A percentile compares a stretch with the other conserved stretches of the same genome.
Evolutionary conservation across 2,797 vertebrate species (phyloP).

Genomic region (Remorina albescens): DNA sequence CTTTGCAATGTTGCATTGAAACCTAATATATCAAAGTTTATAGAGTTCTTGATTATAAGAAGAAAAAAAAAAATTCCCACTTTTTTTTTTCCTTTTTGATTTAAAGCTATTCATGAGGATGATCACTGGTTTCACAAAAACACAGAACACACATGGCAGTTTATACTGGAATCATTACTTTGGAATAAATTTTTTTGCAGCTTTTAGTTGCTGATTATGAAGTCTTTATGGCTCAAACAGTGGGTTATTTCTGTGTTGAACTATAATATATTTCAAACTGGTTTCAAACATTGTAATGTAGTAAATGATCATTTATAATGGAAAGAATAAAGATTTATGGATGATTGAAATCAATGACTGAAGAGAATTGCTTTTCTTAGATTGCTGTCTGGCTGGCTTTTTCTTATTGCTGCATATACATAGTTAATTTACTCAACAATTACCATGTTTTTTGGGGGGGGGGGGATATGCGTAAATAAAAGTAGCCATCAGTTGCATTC

Average conservation of each 20-base stretch:
- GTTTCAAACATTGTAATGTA: constrained; percentile 62
- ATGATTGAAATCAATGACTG: constrained; percentile 24
- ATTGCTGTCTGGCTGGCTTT: neutral
- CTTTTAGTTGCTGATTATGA: constrained; percentile 66
- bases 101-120: constrained; percentile 23
- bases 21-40: constrained; percentile 24
- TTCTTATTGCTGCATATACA: neutral
- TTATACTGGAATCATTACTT: constrained; percentile 23
- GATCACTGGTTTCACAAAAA: constrained; percentile 22
- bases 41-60: constrained; percentile 37
- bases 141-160: constrained; percentile 2
- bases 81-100: constrained; percentile 34
- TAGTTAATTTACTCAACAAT: neutral
- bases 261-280: constrained; percentile 64
- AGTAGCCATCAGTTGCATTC: constrained; percentile 26
- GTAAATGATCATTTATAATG: constrained; percentile 67
- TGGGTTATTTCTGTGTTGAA: constrained; percentile 59
- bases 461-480: too few species aligned
- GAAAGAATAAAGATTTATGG: constrained; percentile 74
- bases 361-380: neutral
- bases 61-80: constrained; percentile 17
- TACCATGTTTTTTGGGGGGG: neutral
- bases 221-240: constrained; percentile 49
- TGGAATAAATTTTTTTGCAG: constrained; percentile 64
- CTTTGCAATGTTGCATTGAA: constrained; percentile 43